Conservation (phyloP, 1,140 invertebrate species). For the Pseudachorutes palmiensis region DNA sequence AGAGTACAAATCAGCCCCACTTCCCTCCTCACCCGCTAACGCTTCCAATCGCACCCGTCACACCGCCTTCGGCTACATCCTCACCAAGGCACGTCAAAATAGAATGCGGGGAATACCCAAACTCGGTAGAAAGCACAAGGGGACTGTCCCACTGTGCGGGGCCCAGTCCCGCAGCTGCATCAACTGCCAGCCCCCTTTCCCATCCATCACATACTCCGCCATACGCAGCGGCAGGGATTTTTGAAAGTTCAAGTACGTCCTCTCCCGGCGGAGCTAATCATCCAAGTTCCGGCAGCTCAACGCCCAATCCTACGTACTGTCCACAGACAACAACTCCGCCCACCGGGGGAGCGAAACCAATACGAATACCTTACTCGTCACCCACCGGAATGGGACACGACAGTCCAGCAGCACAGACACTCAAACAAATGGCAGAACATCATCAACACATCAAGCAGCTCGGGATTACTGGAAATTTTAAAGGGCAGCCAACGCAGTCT, state of each 20-base stretch:
- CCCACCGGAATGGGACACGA: slow-evolving; percentile 39
- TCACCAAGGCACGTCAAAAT: slow-evolving; percentile 20
- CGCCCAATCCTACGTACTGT: slow-evolving; percentile 4
- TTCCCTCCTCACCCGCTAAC: background rate
- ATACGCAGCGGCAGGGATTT: slow-evolving; percentile 20
- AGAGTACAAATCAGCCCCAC: background rate
- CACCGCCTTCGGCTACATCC: background rate
- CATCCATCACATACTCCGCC: slow-evolving; percentile 33
- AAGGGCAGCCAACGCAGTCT: slow-evolving; percentile 5
- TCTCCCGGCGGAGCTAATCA: slow-evolving; percentile 14
- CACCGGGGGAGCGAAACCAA: slow-evolving; percentile 25
- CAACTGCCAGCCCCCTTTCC: slow-evolving; percentile 36
- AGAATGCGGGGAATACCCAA: background rate
- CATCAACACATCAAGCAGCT: slow-evolving; percentile 64
- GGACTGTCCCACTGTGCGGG: slow-evolving; percentile 32
- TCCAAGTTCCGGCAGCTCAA: slow-evolving; percentile 13
- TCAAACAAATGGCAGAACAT: slow-evolving; percentile 93
- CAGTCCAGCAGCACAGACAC: slow-evolving; percentile 70
- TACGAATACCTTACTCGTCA: slow-evolving; percentile 38
- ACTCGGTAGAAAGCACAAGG: slow-evolving; percentile 11
- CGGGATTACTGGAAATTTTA: slow-evolving; percentile 44
- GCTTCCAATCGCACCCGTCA: background rate
- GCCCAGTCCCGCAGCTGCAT: slow-evolving; percentile 37
- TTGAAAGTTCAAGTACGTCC: slow-evolving; percentile 22
- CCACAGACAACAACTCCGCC: slow-evolving; percentile 23